Percentiles rank a stretch among this genome's conserved stretches.
Evolutionary conservation across 2,113 vertebrate species (phyloP).

Genomic region (Actenoides hombroni): DNA sequence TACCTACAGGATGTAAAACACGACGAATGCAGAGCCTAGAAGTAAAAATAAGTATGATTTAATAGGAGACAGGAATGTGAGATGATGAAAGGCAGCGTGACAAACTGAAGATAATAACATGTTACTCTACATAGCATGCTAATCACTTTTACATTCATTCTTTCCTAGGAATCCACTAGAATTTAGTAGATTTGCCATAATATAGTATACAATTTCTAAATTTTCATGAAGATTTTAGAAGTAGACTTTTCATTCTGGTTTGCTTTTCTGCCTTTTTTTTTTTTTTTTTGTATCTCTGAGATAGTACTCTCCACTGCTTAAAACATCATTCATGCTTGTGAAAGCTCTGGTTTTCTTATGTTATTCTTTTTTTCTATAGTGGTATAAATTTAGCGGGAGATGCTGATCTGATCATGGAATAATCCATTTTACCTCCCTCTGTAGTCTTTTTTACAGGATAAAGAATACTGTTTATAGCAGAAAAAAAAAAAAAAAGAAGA

Average conservation of each 20-base stretch:
- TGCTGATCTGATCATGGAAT: neutral
- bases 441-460: neutral
- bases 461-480: neutral
- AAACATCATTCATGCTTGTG: neutral
- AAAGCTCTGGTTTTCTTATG: neutral
- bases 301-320: neutral
- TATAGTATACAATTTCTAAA: neutral
- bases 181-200: neutral
- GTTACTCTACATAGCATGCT: neutral
- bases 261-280: neutral
- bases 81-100: neutral
- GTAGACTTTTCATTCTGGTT: neutral
- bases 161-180: neutral
- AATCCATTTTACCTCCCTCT: neutral
- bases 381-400: neutral
- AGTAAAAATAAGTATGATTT: neutral
- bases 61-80: neutral
- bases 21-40: neutral
- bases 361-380: neutral
- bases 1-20: neutral
- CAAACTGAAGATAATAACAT: neutral
- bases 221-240: neutral
- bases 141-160: neutral
- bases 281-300: neutral
- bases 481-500: neutral